Base-by-base conservation (phyloP, 2,888 invertebrate species). In the Polydrusus pterygomalis region DNA sequence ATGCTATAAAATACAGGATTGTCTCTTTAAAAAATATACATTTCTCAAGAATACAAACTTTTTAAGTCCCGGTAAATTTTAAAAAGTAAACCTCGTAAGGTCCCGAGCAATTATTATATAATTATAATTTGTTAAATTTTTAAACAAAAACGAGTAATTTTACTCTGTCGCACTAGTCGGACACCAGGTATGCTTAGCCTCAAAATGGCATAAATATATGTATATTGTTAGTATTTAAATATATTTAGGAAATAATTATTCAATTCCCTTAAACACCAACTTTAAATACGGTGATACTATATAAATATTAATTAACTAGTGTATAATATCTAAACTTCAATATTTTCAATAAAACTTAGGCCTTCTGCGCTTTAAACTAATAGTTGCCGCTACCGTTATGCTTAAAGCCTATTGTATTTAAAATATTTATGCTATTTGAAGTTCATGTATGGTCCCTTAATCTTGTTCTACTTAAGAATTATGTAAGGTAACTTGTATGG, bases 381-480 rank as follows among this genome's bases (percentile, higher is more conserved):
- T 83, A 83, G 67, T 83, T 82, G 82, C 82, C 79, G 65, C 65
- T 67, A 71, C 34, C 63, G 51, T 82, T 81, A 81, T 80, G 83
- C 82, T 78, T 78, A 71, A 72, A 77, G 71, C 78, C 78, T 79
- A 74, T 75, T 77, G 79, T 83, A 82, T 82, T 60, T 82, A 79
- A 83, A 82, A 82, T 81, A 83, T 84, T 85, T 84, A 83, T 82
- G 80, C 81, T 82, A 83, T 79, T 76, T 79, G 78, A 80, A 70
- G 80, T 83, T 73, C 60, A 84, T 84, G 82, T 83, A 84, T 82
- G 83, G 83, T 82, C 83, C 82, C 83, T 72, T 83, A 85, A 86
- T 85, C 85, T 86, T 87, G 86, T 87, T 87, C 86, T 86, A 85
- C 86, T 87, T 86, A 86, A 86, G 65, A 56, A 65, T 70, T 71